Evolutionary conservation across 2,113 vertebrate genomes (phyloP).

Genomic region (Nothobranchius kuhntae): DNA sequence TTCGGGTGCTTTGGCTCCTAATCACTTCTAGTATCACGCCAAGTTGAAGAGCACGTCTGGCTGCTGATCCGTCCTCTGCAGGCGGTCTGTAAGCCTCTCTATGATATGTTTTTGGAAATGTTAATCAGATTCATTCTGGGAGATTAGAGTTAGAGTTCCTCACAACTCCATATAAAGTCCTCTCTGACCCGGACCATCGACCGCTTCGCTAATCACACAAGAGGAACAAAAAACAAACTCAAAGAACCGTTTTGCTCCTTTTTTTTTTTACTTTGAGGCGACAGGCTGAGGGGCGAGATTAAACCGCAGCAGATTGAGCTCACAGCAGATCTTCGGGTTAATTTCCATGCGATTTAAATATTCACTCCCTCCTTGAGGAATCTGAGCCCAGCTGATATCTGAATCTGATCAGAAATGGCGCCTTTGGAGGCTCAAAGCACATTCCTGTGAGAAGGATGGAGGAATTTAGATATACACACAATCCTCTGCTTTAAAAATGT

Average conservation of each 20-base stretch:
- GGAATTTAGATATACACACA: conserved; percentile 1
- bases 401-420: conserved; percentile 26
- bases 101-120: conserved; percentile 28
- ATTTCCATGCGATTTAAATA: conserved; percentile 40
- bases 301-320: conserved; percentile 20
- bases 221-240: background rate
- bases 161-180: background rate
- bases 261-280: background rate
- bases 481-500: background rate
- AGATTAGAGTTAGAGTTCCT: conserved; percentile 9
- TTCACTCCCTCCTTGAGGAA: conserved; percentile 6
- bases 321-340: conserved; percentile 8
- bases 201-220: background rate
- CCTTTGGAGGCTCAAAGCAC: conserved; percentile 2
- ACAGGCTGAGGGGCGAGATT: conserved; percentile 6
- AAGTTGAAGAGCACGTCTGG: conserved; percentile 20
- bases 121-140: conserved; percentile 30
- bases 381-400: conserved; percentile 14
- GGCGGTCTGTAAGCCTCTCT: conserved; percentile 20
- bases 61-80: conserved; percentile 17
- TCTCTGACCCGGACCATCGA: background rate
- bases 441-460: conserved; percentile 5
- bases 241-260: background rate
- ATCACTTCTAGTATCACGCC: conserved; percentile 5
- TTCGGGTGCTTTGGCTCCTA: conserved; percentile 18